Evolutionary conservation across 1,140 invertebrate genomes (phyloP), one percentile per base, ranked within the genome.

Genomic region (Ruditapes philippinarum): DNA sequence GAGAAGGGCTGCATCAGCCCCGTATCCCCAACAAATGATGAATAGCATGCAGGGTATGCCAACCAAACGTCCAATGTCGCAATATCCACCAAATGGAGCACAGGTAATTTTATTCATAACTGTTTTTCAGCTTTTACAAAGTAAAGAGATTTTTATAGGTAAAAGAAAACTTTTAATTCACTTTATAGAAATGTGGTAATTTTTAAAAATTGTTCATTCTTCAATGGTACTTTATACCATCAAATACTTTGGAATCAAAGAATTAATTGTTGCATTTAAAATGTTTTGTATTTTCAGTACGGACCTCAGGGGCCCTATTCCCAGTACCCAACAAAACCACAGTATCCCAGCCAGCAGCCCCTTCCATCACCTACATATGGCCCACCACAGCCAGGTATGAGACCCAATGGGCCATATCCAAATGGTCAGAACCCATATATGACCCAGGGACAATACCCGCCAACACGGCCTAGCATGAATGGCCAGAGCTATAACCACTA

Each of bases 311-410:
- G 74, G 51, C 86, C 81, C 11, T 91, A 92, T 60, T 91, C 91
- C 54, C 93, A 94, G 85, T 93, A 93, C 78, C 91, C 91, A 19
- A 89, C 84, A 19, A 94, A 94, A 91, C 91, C 93, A 12, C 92
- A 93, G 62, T 95, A 94, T 74, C 94, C 94, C 14, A 93, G 92
- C 33, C 95, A 95, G 89, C 95, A 95, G 88, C 94, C 95, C 28
- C 89, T 95, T 42, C 95, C 95, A 7, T 95, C 94, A 19, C 94
- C 95, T 12, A 95, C 92, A 19, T 95, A 95, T 57, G 92, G 92
- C 54, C 92, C 92, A 60, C 92, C 92, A 60, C 92, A 93, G 54
- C 93, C 87, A 51, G 91, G 90, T 25, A 94, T 95, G 93, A 74
- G 93, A 62, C 92, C 92, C 22, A 92, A 88, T 76, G 92, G 92